These are phyloP conservation scores for Thalassophryne amazonica DNA, from an alignment of 2,797 vertebrate species.

Conservation along the genomic window DNA sequence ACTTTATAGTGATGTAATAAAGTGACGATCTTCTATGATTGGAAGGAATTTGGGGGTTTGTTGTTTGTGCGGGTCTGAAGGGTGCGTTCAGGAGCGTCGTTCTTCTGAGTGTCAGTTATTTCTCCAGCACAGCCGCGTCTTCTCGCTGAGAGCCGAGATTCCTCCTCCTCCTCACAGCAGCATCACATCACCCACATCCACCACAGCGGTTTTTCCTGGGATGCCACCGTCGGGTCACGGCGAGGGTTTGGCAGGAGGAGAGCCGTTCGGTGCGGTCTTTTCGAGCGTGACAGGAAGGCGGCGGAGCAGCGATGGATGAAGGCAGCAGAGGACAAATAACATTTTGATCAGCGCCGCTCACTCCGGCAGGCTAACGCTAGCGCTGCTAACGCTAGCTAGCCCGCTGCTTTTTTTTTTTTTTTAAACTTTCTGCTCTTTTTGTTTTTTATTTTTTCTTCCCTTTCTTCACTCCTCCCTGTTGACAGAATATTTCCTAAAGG, in stretches of 20 bases:
- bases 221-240: conserved; percentile 25
- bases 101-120: neutral
- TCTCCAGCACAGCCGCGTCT: conserved; percentile 7
- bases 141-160: conserved; percentile 27
- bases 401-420: no score
- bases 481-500: no score
- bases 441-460: neutral
- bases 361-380: conserved; percentile 47
- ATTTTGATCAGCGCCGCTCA: conserved; percentile 25
- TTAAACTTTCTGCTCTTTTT: neutral
- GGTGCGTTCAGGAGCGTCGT: conserved; percentile 49
- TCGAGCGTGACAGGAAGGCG: conserved; percentile 19
- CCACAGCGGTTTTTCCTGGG: conserved; percentile 19
- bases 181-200: conserved; percentile 19
- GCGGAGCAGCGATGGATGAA: conserved; percentile 41
- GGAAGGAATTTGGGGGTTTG: no score
- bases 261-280: neutral
- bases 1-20: no score
- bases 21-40: no score
- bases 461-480: neutral
- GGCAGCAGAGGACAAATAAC: conserved; percentile 46
- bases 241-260: neutral
- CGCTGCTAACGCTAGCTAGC: conserved; percentile 48
- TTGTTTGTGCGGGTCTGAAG: no score
- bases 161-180: conserved; percentile 3